Evolutionary conservation across 2,797 vertebrate species (phyloP).

Genomic region (Syndactyla subalaris): DNA sequence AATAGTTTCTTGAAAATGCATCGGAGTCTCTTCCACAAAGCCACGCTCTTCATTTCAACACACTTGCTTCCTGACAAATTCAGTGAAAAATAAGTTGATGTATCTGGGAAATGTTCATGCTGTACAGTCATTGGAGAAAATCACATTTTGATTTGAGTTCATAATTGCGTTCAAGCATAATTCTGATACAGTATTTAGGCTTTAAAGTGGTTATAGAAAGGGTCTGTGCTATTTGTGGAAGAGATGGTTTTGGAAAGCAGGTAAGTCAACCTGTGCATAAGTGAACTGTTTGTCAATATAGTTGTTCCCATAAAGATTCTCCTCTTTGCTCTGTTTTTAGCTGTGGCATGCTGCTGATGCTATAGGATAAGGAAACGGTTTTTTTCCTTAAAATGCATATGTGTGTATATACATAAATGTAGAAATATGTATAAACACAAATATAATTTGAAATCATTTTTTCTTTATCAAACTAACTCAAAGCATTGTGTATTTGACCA

Average conservation of each 20-base stretch:
- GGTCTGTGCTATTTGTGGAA: conserved; percentile 73
- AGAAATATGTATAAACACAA: conserved; percentile 74
- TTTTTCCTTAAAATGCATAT: conserved; percentile 58
- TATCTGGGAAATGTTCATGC: background rate
- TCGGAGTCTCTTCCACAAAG: conserved; percentile 74
- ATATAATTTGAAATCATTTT: conserved; percentile 70
- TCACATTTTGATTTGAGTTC: background rate
- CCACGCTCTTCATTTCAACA: background rate
- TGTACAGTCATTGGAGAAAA: background rate
- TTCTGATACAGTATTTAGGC: background rate
- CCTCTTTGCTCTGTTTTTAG: conserved; percentile 78
- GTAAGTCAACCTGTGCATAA: conserved; percentile 72
- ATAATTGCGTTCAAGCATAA: background rate
- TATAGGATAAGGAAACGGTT: conserved; percentile 83
- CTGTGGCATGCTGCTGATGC: conserved; percentile 80
- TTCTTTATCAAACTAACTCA: conserved; percentile 66
- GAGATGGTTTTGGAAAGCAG: conserved; percentile 71
- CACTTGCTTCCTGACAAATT: background rate
- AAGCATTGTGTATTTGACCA: conserved; percentile 68
- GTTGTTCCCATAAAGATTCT: conserved; percentile 43
- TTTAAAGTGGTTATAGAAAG: conserved; percentile 9
- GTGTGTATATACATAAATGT: conserved; percentile 71
- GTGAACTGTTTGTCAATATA: conserved; percentile 45
- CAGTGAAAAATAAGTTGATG: background rate
- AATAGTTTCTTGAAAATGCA: conserved; percentile 16